Evolutionary conservation across 2,888 invertebrate species (phyloP).

Genomic region (Acronicta psi): DNA sequence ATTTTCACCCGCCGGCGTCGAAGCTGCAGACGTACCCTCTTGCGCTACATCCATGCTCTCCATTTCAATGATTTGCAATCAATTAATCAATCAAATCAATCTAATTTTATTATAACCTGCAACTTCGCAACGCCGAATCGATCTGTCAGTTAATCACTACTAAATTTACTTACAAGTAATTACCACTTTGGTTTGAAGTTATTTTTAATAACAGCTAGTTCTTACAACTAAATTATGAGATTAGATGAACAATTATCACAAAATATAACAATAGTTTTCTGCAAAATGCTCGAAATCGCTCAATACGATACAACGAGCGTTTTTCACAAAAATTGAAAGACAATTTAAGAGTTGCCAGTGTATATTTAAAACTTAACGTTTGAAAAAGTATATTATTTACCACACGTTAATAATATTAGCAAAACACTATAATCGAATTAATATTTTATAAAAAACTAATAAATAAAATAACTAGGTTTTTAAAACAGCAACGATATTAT

Average conservation of each 20-base stretch:
- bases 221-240: conserved; percentile 55
- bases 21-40: conserved; percentile 80
- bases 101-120: conserved; percentile 78
- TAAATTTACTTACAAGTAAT: conserved; percentile 34
- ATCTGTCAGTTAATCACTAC: conserved; percentile 71
- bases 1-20: conserved; percentile 83
- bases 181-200: conserved; percentile 48
- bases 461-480: too few species aligned
- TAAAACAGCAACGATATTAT: too few species aligned
- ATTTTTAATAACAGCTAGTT: conserved; percentile 47
- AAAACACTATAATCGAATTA: too few species aligned
- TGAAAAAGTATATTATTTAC: too few species aligned
- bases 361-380: conserved; percentile 1
- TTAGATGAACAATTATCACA: conserved; percentile 63
- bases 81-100: conserved; percentile 64
- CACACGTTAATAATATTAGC: too few species aligned
- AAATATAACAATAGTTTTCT: conserved; percentile 56
- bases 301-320: conserved; percentile 66
- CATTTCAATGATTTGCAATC: conserved; percentile 73
- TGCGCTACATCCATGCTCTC: conserved; percentile 87
- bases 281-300: conserved; percentile 68
- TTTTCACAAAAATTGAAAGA: conserved; percentile 72
- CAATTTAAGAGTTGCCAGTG: conserved; percentile 56
- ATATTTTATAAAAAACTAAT: too few species aligned
- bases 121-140: conserved; percentile 80